phyloP scores from a whole-genome alignment of 2,888 invertebrate species.

The Norana najaformis region DNA sequence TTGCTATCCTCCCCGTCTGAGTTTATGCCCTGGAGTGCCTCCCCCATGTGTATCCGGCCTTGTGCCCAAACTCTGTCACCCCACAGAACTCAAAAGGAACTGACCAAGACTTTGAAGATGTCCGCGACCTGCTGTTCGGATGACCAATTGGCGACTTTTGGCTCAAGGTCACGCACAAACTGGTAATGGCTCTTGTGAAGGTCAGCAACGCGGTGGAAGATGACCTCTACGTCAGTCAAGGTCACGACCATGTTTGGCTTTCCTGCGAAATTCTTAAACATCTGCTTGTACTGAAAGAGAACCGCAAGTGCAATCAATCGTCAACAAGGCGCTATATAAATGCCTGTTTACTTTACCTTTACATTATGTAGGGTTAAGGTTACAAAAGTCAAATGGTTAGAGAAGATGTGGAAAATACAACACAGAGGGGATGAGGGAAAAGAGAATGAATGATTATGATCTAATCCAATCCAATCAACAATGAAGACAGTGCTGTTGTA shows the following conservation, averaged over 20 bases:
- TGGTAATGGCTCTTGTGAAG: slow-evolving; percentile 79
- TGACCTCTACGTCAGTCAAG: slow-evolving; percentile 83
- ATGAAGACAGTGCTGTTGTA: too few species aligned
- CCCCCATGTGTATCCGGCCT: neutral
- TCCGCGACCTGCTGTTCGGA: slow-evolving; percentile 75
- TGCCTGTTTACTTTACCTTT: neutral
- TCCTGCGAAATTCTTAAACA: slow-evolving; percentile 34
- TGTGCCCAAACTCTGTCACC: neutral
- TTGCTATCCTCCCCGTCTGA: too few species aligned
- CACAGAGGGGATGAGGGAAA: neutral
- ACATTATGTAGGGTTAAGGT: neutral
- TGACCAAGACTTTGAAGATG: slow-evolving; percentile 81
- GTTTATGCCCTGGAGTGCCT: too few species aligned
- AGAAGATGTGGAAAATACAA: neutral
- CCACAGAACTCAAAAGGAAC: slow-evolving; percentile 39
- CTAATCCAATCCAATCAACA: neutral
- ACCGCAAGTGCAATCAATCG: neutral
- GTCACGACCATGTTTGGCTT: slow-evolving; percentile 71
- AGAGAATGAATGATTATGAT: neutral
- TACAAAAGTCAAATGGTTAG: neutral
- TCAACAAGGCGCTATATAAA: too few species aligned
- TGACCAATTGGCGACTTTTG: slow-evolving; percentile 51
- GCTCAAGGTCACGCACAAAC: slow-evolving; percentile 75
- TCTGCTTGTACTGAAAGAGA: slow-evolving; percentile 39
- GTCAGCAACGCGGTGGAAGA: slow-evolving; percentile 90